phyloP scores from a whole-genome alignment of 2,888 invertebrate species.

The Acanthoscelides obtectus region DNA sequence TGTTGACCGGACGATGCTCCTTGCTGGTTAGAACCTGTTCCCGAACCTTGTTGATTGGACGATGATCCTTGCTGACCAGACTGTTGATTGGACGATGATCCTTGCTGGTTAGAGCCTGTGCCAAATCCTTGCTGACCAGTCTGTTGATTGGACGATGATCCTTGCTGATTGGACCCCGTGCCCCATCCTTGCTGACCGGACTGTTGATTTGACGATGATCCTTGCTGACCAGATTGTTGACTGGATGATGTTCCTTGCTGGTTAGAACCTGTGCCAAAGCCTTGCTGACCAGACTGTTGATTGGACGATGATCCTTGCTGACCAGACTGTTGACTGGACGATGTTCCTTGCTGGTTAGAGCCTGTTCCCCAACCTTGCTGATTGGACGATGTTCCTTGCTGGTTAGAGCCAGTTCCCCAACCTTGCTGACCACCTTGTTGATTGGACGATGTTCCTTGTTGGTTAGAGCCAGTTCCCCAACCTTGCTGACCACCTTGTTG shows the following conservation, averaged over 20 bases:
- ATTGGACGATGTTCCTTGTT: conserved; percentile 11
- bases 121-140: conserved; percentile 8
- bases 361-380: neutral
- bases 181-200: neutral
- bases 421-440: conserved; percentile 6
- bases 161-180: conserved; percentile 3
- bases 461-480: conserved; percentile 10
- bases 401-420: conserved; percentile 10
- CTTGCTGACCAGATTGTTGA: neutral
- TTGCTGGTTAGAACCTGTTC: neutral
- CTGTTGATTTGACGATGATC: neutral
- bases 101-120: conserved; percentile 10
- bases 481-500: conserved; percentile 11
- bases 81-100: conserved; percentile 10
- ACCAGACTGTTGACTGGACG: neutral
- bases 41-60: neutral
- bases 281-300: neutral
- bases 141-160: conserved; percentile 9
- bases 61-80: conserved; percentile 9
- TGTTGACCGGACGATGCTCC: neutral
- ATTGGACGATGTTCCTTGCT: conserved; percentile 11
- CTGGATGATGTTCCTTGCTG: neutral
- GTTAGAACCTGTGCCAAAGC: neutral
- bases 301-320: neutral
- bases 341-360: neutral